Percentiles rank a stretch among this genome's conserved stretches.
These are phyloP conservation scores for Lathronympha strigana DNA, from an alignment of 2,888 invertebrate species.

Conservation along the genomic window DNA sequence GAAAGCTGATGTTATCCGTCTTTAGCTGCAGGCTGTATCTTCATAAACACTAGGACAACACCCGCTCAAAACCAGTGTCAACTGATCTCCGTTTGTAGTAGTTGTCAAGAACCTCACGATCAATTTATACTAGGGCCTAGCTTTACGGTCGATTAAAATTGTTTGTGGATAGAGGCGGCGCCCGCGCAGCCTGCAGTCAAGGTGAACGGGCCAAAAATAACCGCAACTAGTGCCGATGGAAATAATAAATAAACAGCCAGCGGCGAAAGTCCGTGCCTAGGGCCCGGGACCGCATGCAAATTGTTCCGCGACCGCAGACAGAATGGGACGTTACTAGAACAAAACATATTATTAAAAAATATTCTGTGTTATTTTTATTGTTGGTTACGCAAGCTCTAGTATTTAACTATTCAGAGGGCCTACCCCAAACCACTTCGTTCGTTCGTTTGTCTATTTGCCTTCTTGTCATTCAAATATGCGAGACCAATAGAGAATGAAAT, in stretches of 20 bases:
- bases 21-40: neutral
- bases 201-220: constrained; percentile 73
- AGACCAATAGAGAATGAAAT: no score
- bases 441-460: no score
- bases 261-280: constrained; percentile 39
- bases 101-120: neutral
- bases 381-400: constrained; percentile 2
- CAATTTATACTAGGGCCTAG: neutral
- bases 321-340: neutral
- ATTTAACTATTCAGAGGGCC: neutral
- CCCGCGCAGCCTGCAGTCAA: constrained; percentile 58
- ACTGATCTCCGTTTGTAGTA: neutral
- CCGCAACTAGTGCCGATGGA: constrained; percentile 44
- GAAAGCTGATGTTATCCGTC: constrained; percentile 1
- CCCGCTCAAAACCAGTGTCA: neutral
- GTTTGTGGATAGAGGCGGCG: constrained; percentile 37
- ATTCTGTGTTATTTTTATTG: neutral
- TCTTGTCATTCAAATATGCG: no score
- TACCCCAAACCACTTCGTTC: no score
- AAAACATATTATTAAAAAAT: neutral
- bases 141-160: neutral
- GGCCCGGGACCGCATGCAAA: constrained; percentile 20
- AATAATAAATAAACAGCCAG: constrained; percentile 48
- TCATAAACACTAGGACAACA: neutral
- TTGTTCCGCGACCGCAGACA: constrained; percentile 1